phyloP scores from a whole-genome alignment of 2,888 invertebrate genomes.

The Drosophila barbarae region DNA sequence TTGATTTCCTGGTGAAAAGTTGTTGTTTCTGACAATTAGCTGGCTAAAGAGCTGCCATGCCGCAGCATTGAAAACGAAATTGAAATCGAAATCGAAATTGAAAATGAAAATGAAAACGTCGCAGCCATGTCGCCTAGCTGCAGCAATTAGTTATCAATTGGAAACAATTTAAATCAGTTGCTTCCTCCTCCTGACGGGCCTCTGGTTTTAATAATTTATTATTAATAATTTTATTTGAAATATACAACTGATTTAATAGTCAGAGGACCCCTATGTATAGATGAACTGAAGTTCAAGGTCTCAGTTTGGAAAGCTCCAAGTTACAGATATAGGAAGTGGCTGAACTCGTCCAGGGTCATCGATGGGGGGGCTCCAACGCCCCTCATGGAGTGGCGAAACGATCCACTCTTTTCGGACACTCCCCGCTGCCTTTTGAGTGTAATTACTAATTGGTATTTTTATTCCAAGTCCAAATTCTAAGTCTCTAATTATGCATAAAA shows the following conservation, averaged over 20 bases:
- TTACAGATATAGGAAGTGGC: slow-evolving; percentile 2
- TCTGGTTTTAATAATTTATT: neutral
- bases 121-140: slow-evolving; percentile 33
- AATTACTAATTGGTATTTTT: slow-evolving; percentile 13
- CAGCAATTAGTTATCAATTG: slow-evolving; percentile 63
- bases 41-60: slow-evolving; percentile 22
- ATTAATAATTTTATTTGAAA: neutral
- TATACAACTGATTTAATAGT: neutral
- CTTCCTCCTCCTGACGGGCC: neutral
- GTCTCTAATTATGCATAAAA: slow-evolving; percentile 63
- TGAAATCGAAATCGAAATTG: slow-evolving; percentile 4
- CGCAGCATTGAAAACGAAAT: slow-evolving; percentile 11
- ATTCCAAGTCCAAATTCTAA: slow-evolving; percentile 34
- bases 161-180: slow-evolving; percentile 52
- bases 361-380: neutral
- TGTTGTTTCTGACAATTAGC: slow-evolving; percentile 44
- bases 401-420: slow-evolving; percentile 1
- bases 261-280: neutral
- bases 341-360: slow-evolving; percentile 14
- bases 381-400: slow-evolving; percentile 1
- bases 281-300: slow-evolving; percentile 1
- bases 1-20: slow-evolving; percentile 67
- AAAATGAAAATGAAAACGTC: slow-evolving; percentile 14
- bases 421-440: slow-evolving; percentile 7
- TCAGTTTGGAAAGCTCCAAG: neutral